Evolutionary conservation across 2,797 vertebrate species (phyloP), one percentile per base, ranked within the genome.

Genomic region (Lagocephalus sceleratus): DNA sequence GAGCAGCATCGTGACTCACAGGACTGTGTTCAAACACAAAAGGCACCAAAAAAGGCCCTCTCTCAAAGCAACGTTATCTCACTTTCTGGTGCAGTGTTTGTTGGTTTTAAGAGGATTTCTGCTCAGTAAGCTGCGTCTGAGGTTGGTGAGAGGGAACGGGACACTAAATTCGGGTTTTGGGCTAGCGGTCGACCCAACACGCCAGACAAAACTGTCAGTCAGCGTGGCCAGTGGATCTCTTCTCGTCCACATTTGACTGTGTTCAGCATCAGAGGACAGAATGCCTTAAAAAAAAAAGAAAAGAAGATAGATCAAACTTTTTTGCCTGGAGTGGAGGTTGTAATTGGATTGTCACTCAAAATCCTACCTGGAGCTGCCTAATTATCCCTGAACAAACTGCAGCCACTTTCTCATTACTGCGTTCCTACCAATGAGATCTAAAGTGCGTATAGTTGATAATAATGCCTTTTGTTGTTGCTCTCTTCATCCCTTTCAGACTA

Each of bases 271-370:
- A 20, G 15, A 19, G 20, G 17, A 19, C 10, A 56, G 35, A 75
- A 68, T 64, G 44, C 25, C 25, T 70, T 60, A 11, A 16, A 25
- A 15, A 1, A 29, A 44, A 50, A 54, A 56, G 26, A 56, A 25
- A 50, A 32, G 29, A 12, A 1, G 19, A 46, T 45, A 56, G 51
- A 38, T 46, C 43, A 1, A 57, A 47, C 52, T 40, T 71, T n/a
- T 71, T 68, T 47, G 20, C 71, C 49, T 50, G 20, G 25, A 21
- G 21, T 51, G 20, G 56, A 71, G 57, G 65, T 41, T 22, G 68
- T 76, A 80, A 79, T 81, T 71, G 66, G 69, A 66, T 62, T 76
- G 75, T 78, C 75, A 73, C 60, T 78, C 59, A 75, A 75, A 66
- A 48, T 72, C 73, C 67, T 35, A n/a, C 59, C 47, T 48, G 57